Base-by-base conservation (phyloP, 2,888 invertebrate species). In the Drosophila bunnanda region DNA sequence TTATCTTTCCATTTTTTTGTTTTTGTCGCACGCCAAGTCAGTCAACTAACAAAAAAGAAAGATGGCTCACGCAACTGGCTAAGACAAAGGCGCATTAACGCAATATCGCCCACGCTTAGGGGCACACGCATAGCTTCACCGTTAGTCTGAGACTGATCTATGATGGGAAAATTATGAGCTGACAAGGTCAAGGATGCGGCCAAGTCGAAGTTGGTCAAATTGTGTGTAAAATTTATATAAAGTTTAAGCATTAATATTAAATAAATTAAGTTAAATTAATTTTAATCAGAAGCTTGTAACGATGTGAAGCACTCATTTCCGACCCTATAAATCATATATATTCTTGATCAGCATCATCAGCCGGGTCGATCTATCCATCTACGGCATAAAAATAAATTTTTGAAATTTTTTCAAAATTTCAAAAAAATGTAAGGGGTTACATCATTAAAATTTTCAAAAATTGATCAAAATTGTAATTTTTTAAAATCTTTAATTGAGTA, bases 151-250 rank as follows among this genome's bases (percentile, higher is more conserved):
- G 13, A 55, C 22, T 58, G 69, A 81, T 69, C 50, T 55, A 87
- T 69, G 60, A 75, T 82, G 83, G 85, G 85, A 83, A 83, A 71
- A 65, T 58, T 53, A 30, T 62, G 57, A 58, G 22, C 1, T 62
- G 77, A 77, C 83, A 87, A 83, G 83, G 83, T 83, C 88, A 87
- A 85, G 80, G 88, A 79, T 79, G 62, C 25, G 32, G 44, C 22
- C 64, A 25, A 50, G 41, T 61, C 56, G 32, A 41, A 64, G 25
- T 50, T 34, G 22, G n/a, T 6, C 22, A 55, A 59, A 22, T 30
- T 30, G n/a, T 4, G n/a, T 4, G 17, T 8, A 15, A 34, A 41
- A 20, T 2, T 41, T 20, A 1, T n/a, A 7, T 22, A 1, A 25
- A 25, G 25, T 25, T 25, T 4, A 25, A 4, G 25, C 2, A 13